Percentiles rank a stretch among this genome's conserved stretches.
These are phyloP conservation scores for Hecatera dysodea DNA, from an alignment of 2,888 invertebrate species.

Conservation along the genomic window DNA sequence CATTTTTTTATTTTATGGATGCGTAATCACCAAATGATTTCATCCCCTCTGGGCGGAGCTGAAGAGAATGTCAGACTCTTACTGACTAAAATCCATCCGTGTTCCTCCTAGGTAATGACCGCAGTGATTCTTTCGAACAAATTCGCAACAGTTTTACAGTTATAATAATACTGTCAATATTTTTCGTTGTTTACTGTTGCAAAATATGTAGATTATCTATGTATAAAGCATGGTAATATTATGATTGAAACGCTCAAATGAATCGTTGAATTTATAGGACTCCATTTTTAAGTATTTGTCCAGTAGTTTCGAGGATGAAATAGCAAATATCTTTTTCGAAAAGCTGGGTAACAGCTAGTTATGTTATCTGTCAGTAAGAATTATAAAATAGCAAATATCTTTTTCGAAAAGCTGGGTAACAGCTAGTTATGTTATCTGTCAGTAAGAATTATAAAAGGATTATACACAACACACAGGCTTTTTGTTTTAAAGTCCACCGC, in stretches of 20 bases:
- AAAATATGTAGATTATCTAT: not conserved
- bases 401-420: not conserved
- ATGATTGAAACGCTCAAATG: not conserved
- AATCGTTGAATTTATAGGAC: not conserved
- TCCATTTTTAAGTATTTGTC: not conserved
- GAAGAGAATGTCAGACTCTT: no score
- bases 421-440: not conserved
- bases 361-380: not conserved
- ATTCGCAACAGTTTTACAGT: no score
- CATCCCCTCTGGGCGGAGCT: no score
- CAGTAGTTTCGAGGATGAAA: not conserved
- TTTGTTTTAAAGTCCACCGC: conserved; percentile 20
- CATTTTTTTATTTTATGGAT: no score
- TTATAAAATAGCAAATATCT: no score
- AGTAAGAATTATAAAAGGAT: conserved; percentile 18
- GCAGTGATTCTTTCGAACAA: no score
- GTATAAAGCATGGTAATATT: not conserved
- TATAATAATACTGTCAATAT: not conserved
- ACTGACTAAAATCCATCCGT: no score
- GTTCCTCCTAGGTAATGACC: no score
- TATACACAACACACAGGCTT: conserved; percentile 12
- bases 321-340: not conserved
- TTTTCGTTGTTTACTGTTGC: not conserved
- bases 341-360: not conserved
- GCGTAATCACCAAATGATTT: no score